A percentile compares a stretch with the other conserved stretches of the same genome.
These are phyloP conservation scores for Monochamus alternatus DNA, from an alignment of 2,888 invertebrate species.

Conservation along the genomic window DNA sequence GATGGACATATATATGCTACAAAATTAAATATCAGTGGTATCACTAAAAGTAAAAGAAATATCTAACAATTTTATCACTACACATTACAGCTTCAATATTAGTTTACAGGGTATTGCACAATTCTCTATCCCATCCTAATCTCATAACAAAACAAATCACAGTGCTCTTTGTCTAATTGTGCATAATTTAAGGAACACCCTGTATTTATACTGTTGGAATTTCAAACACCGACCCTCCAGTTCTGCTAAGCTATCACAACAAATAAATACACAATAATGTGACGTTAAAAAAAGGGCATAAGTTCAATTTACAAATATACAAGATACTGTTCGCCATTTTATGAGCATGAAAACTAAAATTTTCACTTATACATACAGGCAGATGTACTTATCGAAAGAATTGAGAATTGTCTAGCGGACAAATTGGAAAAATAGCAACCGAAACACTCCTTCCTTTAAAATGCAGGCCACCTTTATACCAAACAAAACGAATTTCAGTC, in stretches of 20 bases:
- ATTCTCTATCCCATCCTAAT: background rate
- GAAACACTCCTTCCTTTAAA: background rate
- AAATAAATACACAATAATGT: background rate
- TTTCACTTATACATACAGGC: background rate
- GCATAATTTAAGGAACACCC: background rate
- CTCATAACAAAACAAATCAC: constrained; percentile 6
- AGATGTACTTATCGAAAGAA: background rate
- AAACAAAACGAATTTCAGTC: too few relatives aligned
- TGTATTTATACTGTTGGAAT: background rate
- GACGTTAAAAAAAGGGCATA: background rate
- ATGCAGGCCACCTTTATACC: too few relatives aligned
- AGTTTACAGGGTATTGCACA: background rate
- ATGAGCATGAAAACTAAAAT: background rate
- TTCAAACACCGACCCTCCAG: background rate
- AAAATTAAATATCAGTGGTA: background rate
- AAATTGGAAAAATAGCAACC: background rate
- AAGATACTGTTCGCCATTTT: background rate
- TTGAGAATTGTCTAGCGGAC: background rate
- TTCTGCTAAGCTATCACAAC: background rate
- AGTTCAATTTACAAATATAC: constrained; percentile 20
- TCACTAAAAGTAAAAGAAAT: constrained; percentile 5
- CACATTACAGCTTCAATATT: background rate
- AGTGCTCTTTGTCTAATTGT: constrained; percentile 1
- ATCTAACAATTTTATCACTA: constrained; percentile 4
- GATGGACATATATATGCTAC: background rate